Percentiles rank a stretch among this genome's conserved stretches.
These are phyloP conservation scores for Erpornis zantholeuca DNA, from an alignment of 2,113 vertebrate genomes.

Conservation along the genomic window DNA sequence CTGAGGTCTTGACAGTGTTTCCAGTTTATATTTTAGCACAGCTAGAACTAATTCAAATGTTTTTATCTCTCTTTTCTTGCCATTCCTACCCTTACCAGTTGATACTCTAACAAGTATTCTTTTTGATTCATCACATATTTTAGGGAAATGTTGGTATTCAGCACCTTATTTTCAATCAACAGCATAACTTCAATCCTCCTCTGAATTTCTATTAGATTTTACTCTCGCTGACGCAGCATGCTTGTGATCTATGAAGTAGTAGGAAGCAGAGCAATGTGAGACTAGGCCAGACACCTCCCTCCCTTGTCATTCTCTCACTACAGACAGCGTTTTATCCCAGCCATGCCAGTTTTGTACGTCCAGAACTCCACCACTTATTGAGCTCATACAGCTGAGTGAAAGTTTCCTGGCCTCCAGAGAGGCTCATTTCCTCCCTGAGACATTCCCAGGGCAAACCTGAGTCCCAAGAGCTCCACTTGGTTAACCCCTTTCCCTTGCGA, in stretches of 20 bases:
- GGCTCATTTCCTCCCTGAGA: neutral
- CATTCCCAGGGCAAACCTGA: neutral
- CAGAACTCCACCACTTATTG: neutral
- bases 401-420: neutral
- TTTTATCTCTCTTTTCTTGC: neutral
- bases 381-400: neutral
- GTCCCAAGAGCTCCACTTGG: accelerated
- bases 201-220: neutral
- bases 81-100: neutral
- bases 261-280: neutral
- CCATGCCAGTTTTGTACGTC: accelerated
- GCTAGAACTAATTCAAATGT: neutral
- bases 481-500: accelerated
- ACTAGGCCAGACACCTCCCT: neutral
- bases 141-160: neutral
- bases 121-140: neutral
- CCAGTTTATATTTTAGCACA: neutral
- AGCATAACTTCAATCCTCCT: neutral
- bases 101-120: neutral
- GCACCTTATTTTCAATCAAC: neutral
- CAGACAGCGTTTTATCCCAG: neutral
- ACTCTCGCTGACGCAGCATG: neutral
- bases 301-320: neutral
- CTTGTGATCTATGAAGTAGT: neutral
- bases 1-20: neutral